These are phyloP conservation scores for Petaurus breviceps DNA, from an alignment of 2,113 vertebrate species.

Conservation along the genomic window DNA sequence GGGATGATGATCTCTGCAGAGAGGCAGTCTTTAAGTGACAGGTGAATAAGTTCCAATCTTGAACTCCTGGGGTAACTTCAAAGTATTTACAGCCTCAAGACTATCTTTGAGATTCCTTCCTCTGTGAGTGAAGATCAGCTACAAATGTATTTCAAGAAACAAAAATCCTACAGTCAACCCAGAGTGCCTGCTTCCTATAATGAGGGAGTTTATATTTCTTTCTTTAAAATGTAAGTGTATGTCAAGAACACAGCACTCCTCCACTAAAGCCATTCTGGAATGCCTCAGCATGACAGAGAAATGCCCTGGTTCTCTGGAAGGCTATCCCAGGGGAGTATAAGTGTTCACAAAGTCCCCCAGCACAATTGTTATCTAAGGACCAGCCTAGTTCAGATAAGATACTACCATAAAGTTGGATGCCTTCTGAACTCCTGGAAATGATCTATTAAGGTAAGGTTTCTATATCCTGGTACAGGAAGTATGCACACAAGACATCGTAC, in stretches of 20 bases:
- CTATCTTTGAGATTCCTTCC: conserved; percentile 48
- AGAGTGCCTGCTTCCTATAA: conserved; percentile 30
- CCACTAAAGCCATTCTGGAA: not conserved
- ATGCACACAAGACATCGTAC: not conserved
- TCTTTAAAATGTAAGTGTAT: conserved; percentile 24
- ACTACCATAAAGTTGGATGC: not conserved
- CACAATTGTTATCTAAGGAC: not conserved
- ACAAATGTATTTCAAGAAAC: conserved; percentile 60
- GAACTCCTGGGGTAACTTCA: conserved; percentile 65
- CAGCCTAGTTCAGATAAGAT: not conserved
- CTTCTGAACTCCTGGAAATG: not conserved
- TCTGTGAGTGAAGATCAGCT: conserved; percentile 55
- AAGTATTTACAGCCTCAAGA: conserved; percentile 71
- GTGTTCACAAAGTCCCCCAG: not conserved
- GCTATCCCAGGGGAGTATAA: not conserved
- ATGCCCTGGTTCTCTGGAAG: not conserved
- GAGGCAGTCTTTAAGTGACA: conserved; percentile 52
- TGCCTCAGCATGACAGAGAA: not conserved
- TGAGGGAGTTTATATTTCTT: conserved; percentile 16
- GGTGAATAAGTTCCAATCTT: conserved; percentile 40
- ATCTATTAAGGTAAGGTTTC: not conserved
- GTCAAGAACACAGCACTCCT: conserved; percentile 5
- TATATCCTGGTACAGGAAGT: not conserved
- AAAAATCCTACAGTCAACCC: conserved; percentile 47
- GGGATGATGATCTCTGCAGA: conserved; percentile 47